Base-by-base conservation (phyloP, 2,888 invertebrate genomes). In the Epinotia demarniana region DNA sequence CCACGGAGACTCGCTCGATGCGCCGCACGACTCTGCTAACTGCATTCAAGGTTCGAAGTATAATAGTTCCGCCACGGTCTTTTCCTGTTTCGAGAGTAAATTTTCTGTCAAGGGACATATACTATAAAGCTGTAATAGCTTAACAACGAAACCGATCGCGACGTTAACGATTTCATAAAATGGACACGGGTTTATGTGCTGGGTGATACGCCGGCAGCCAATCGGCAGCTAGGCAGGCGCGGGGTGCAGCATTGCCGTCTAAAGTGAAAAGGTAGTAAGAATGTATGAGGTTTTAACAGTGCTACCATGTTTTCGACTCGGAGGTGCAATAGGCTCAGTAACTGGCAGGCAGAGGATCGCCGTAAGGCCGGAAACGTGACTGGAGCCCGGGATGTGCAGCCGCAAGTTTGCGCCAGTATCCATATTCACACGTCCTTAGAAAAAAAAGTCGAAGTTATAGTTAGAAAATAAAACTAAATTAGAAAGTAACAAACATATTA, bases 51-150 rank as follows among this genome's bases (percentile, higher is more conserved):
- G 88, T 87, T 86, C 92, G 90, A 92, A 92, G 85, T 87, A 90
- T 92, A 91, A 92, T 89, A 91, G 92, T 89, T 86, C 81, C 79
- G 89, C 92, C 93, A 92, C 93, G 93, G 92, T 87, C 92, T 93
- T 93, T 86, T 87, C 92, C 81, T 93, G 93, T 93, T 88, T 85
- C 82, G 81, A 83, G 79, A 81, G 80, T 69, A 76, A 57, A 68
- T 39, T 23, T 39, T 71, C 75, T 75, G 61, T 57, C 62, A 73
- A 76, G 73, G 63, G 71, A 76, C 70, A 19, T 68, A 78, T 77
- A 79, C 83, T 78, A 84, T 87, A 88, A 86, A 86, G 79, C 80
- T 82, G 83, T 87, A 83, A 86, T 85, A 79, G 84, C 78, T 80
- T 86, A 78, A 80, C 83, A 81, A 85, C 82, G 81, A 78, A 83